Conservation (phyloP, 1,140 invertebrate genomes). For the Drosophila sucinea region DNA sequence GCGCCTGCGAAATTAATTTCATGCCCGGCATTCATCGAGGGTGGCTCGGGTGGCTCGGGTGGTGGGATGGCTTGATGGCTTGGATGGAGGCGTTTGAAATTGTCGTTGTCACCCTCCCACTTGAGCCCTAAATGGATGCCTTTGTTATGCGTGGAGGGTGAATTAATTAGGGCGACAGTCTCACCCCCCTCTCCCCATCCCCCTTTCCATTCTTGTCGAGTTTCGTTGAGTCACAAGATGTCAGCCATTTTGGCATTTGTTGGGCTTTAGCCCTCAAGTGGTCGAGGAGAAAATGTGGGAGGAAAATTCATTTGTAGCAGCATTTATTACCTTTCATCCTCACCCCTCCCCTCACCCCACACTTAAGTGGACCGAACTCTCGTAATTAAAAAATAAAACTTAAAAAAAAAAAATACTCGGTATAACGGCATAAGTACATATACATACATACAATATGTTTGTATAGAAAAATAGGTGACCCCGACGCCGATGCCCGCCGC, state of each 20-base stretch:
- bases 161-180: constrained; percentile 73
- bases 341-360: neutral
- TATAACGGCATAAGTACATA: neutral
- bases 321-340: constrained; percentile 50
- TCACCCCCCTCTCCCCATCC: neutral
- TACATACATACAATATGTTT: neutral
- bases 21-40: constrained; percentile 5
- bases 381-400: constrained; percentile 56
- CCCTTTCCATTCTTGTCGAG: neutral
- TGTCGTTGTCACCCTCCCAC: constrained; percentile 64
- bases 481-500: constrained; percentile 2
- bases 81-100: constrained; percentile 53
- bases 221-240: constrained; percentile 37
- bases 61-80: neutral
- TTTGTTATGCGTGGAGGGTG: constrained; percentile 57
- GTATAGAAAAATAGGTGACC: constrained; percentile 13
- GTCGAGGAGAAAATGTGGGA: neutral
- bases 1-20: constrained; percentile 75
- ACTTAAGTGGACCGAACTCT: neutral
- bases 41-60: neutral
- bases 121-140: constrained; percentile 70
- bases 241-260: constrained; percentile 74
- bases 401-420: neutral
- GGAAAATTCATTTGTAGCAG: constrained; percentile 58
- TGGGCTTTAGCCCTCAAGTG: constrained; percentile 47